A percentile compares a stretch with the other conserved stretches of the same genome.
Evolutionary conservation across 2,888 invertebrate genomes (phyloP).

Genomic region (Calephelis perditalis): DNA sequence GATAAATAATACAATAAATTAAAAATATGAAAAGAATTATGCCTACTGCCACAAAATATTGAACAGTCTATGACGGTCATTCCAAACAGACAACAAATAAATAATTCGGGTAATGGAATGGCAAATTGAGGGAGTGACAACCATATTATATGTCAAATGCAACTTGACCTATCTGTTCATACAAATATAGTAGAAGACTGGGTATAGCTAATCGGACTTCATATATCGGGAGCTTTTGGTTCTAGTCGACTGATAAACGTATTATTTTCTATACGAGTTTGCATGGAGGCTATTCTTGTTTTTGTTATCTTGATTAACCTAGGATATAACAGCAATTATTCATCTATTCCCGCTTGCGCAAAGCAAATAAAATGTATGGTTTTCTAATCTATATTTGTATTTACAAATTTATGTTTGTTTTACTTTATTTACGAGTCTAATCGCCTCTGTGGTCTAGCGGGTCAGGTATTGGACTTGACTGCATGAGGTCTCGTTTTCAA

Average conservation of each 20-base stretch:
- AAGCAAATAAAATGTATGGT: no score
- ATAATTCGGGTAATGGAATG: slow-evolving; percentile 46
- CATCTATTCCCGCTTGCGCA: no score
- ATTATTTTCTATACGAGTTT: slow-evolving; percentile 8
- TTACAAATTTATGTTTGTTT: no score
- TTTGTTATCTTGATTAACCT: background rate
- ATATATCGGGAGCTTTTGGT: background rate
- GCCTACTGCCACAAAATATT: slow-evolving; percentile 3
- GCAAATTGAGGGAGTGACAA: slow-evolving; percentile 42
- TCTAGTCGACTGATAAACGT: slow-evolving; percentile 8
- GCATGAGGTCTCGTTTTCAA: no score
- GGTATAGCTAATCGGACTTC: background rate
- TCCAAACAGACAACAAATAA: slow-evolving; percentile 43
- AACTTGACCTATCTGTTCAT: slow-evolving; percentile 33
- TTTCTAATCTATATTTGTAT: no score
- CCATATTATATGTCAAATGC: slow-evolving; percentile 38
- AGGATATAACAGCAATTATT: background rate
- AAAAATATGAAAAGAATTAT: no score
- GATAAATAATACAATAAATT: no score
- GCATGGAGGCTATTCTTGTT: background rate
- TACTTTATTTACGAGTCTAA: no score
- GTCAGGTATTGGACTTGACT: no score
- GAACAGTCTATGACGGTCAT: slow-evolving; percentile 24
- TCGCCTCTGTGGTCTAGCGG: no score
- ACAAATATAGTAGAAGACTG: background rate